Base-by-base conservation (phyloP, 2,888 invertebrate species). In the Allygus modestus region DNA sequence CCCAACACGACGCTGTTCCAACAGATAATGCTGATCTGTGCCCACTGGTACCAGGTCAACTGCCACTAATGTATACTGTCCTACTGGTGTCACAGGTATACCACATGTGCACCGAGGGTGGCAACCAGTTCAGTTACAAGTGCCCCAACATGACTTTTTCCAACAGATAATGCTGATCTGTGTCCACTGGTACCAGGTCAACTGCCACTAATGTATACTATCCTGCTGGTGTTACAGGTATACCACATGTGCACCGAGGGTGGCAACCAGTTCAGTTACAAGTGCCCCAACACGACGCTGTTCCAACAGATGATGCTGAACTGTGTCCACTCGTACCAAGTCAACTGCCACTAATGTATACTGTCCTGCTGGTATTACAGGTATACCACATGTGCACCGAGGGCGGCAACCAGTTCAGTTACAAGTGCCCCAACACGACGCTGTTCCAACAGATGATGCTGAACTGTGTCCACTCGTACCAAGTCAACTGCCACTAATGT, bases 311-410 rank as follows among this genome's bases (percentile, higher is more conserved):
- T 95, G 73, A 95, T 96, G 95, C 92, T 96, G 86, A 94, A 96
- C 89, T 96, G 96, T 89, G 95, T 96, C 90, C 96, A 96, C 89
- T 94, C 94, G 95, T 95, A 95, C 90, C 95, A 95, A 95, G 96
- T 96, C 85, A 95, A 95, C 90, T 96, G 96, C 88, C n/a, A n/a
- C n/a, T n/a, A n/a, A n/a, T n/a, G n/a, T n/a, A n/a, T n/a, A n/a
- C n/a, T n/a, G n/a, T n/a, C n/a, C n/a, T n/a, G n/a, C 23, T 54
- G 20, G 15, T 79, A 51, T 79, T 90, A 43, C 90, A 95, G 95
- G 93, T 95, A 86, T 96, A 96, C 90, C 95, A 96, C 91, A 95
- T 96, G 95, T 96, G 96, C 89, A 95, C 95, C 89, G 95, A 94
- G 0, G 91, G 95, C 65, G 95, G 95, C 0, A 91, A 95, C 0